Base-by-base conservation (phyloP, 2,888 invertebrate species). In the Pseudoips prasinana region DNA sequence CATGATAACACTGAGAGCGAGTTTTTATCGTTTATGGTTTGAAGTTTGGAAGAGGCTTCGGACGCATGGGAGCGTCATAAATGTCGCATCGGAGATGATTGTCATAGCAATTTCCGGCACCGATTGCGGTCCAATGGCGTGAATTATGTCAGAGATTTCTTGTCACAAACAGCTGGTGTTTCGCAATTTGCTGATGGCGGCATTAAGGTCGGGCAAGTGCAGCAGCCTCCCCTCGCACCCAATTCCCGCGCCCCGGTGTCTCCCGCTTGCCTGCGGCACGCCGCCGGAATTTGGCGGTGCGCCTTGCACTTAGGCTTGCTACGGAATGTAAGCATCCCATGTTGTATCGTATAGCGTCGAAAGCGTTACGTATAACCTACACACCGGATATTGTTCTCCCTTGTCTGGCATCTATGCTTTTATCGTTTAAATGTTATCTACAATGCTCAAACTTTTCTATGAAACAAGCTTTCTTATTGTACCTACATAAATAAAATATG, bases 101-200 rank as follows among this genome's bases (percentile, higher is more conserved):
- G 68, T 77, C 64, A 64, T 52, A 64, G 64, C 64, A 64, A 76
- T 76, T 69, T 72, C 70, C 63, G 58, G 41, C 52, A 53, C 56
- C 72, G 61, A 73, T 75, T 70, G 69, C 69, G 66, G 72, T 69
- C 64, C 71, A 62, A 80, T 75, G 67, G 74, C 72, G 69, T 73
- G 78, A 80, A 79, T 81, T 73, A 74, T 75, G 81, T 72, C 73
- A 67, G 65, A 64, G 71, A 66, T 73, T 84, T 85, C 82, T 84
- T 83, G 85, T 85, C 80, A 73, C 68, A 65, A 71, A 61, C 81
- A 84, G 78, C 80, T 83, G 83, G 66, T 81, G 83, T 81, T 76
- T 79, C 73, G 84, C 87, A 85, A 87, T 87, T 83, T 86, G 86
- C 83, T 86, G 87, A 85, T 87, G 85, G 84, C 71, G 63, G 70